A percentile compares a stretch with the other conserved stretches of the same genome.
Conservation (phyloP, 2,797 vertebrate genomes). For the Thaleichthys pacificus region DNA sequence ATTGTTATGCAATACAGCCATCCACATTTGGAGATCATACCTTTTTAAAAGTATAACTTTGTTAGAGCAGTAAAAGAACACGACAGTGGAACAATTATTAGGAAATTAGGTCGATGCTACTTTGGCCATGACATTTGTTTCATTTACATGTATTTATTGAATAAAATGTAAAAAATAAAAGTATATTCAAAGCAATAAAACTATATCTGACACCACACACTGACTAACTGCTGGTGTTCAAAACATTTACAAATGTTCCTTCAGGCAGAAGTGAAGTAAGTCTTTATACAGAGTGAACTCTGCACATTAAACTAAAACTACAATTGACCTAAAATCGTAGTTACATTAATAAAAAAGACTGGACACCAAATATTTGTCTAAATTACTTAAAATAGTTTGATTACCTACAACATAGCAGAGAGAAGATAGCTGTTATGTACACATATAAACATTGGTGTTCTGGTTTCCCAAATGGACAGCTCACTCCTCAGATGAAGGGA, state of each 20-base stretch:
- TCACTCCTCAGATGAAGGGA: slow-evolving; percentile 58
- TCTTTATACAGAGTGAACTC: not conserved
- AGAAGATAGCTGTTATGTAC: not conserved
- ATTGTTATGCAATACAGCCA: not conserved
- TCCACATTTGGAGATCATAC: too few species aligned
- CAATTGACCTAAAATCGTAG: too few species aligned
- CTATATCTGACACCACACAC: not conserved
- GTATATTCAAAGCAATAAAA: not conserved
- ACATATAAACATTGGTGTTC: not conserved
- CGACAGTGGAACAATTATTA: not conserved
- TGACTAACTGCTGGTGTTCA: not conserved
- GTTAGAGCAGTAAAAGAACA: not conserved
- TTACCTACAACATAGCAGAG: too few species aligned
- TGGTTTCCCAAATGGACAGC: not conserved
- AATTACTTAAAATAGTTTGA: not conserved
- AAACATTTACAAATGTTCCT: not conserved
- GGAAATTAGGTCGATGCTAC: not conserved
- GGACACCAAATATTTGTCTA: not conserved
- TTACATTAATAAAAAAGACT: too few species aligned
- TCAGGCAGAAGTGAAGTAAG: not conserved
- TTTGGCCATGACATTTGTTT: not conserved
- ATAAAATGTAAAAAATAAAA: not conserved
- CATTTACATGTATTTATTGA: not conserved
- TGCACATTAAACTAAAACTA: too few species aligned
- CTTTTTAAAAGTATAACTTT: not conserved